Conservation (phyloP, 2,888 invertebrate genomes). For the Carabus problematicus region DNA sequence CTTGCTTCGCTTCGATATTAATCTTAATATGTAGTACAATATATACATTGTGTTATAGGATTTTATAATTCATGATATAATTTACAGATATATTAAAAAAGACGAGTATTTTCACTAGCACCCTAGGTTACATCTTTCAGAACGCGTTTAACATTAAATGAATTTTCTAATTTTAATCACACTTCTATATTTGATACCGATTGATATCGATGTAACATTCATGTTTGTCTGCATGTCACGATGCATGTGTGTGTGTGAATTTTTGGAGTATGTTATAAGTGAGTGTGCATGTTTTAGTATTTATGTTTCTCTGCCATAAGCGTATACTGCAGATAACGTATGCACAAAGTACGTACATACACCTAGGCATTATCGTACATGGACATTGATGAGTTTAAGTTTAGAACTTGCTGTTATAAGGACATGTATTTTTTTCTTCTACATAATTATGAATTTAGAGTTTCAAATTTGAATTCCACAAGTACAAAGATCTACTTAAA, state of each 20-base stretch:
- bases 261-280: neutral
- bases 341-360: conserved; percentile 51
- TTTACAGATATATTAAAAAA: neutral
- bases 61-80: too few species aligned
- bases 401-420: too few species aligned
- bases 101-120: neutral
- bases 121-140: too few species aligned
- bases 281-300: conserved; percentile 52
- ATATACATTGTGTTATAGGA: too few species aligned
- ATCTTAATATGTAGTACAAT: too few species aligned
- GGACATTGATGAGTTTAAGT: too few species aligned
- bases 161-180: neutral
- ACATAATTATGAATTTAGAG: too few species aligned
- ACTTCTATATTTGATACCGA: neutral
- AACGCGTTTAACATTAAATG: neutral
- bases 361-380: conserved; percentile 9
- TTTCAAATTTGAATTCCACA: too few species aligned
- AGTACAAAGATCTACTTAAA: too few species aligned
- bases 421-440: too few species aligned
- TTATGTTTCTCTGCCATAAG: conserved; percentile 53
- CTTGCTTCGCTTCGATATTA: too few species aligned
- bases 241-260: conserved; percentile 22
- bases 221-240: neutral
- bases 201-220: conserved; percentile 15
- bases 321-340: conserved; percentile 50